Evolutionary conservation across 2,797 vertebrate species (phyloP).

Genomic region (Heteromormyrus szaboi): DNA sequence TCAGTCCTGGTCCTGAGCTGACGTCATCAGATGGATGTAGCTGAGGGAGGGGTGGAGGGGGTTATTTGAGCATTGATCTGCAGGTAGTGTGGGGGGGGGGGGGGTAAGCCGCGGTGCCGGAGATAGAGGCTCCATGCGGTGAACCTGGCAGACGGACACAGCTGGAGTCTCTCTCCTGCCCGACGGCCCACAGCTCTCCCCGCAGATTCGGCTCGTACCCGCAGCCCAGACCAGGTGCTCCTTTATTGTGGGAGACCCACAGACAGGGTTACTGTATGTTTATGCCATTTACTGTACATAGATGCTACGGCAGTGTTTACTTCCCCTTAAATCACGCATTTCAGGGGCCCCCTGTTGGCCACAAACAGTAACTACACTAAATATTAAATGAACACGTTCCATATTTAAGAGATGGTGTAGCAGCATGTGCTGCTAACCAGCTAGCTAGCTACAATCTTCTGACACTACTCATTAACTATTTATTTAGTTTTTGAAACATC

Average conservation of each 20-base stretch:
- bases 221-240: neutral
- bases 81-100: neutral
- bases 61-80: neutral
- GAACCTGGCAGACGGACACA: neutral
- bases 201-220: neutral
- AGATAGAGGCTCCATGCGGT: neutral
- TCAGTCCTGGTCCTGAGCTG: neutral
- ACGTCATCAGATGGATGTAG: neutral
- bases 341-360: neutral
- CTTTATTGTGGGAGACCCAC: neutral
- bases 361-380: neutral
- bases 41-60: neutral
- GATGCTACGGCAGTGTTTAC: neutral
- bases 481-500: neutral
- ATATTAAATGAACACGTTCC: neutral
- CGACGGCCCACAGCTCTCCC: neutral
- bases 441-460: neutral
- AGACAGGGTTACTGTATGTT: neutral
- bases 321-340: neutral
- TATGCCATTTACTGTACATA: neutral
- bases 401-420: neutral
- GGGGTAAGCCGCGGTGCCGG: neutral
- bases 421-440: neutral
- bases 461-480: neutral
- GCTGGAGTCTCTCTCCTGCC: neutral